These are phyloP conservation scores for Hoplias malabaricus DNA, from an alignment of 2,113 vertebrate species.

Conservation along the genomic window DNA sequence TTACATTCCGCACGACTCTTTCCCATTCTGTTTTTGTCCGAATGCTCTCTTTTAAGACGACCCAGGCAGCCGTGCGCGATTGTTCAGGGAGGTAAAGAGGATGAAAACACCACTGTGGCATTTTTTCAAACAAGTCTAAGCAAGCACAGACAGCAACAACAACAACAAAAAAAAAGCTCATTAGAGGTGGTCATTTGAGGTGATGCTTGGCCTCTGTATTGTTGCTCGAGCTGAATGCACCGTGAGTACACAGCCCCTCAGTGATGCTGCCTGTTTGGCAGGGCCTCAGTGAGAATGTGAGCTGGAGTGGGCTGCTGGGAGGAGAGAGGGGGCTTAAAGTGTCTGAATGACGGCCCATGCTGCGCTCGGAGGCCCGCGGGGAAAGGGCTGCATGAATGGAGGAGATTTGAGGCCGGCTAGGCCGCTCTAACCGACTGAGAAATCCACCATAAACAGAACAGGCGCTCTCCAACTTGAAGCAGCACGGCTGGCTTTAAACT, in stretches of 20 bases:
- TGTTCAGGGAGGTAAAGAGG: neutral
- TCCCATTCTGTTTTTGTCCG: no score
- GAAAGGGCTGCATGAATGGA: constrained; percentile 17
- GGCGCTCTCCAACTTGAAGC: constrained; percentile 9
- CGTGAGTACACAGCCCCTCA: neutral
- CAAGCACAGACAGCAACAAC: neutral
- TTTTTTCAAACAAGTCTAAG: neutral
- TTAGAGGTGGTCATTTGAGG: neutral
- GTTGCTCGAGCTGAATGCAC: neutral
- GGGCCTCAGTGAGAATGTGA: neutral
- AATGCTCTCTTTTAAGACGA: constrained; percentile 11
- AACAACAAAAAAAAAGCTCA: constrained; percentile 2
- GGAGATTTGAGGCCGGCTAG: constrained; percentile 27
- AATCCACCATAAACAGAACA: constrained; percentile 43
- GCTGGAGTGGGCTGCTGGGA: constrained; percentile 14
- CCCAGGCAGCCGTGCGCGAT: neutral
- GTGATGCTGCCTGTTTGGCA: neutral
- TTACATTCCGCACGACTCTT: no score
- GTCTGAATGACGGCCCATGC: constrained; percentile 19
- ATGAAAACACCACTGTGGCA: neutral
- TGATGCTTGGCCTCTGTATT: neutral
- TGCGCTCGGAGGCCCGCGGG: constrained; percentile 24
- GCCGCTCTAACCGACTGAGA: constrained; percentile 31
- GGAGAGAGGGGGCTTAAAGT: constrained; percentile 14
- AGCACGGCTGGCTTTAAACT: neutral